These are phyloP conservation scores for Muntiacus reevesi DNA, from an alignment of 2,113 vertebrate genomes.

Conservation along the genomic window DNA sequence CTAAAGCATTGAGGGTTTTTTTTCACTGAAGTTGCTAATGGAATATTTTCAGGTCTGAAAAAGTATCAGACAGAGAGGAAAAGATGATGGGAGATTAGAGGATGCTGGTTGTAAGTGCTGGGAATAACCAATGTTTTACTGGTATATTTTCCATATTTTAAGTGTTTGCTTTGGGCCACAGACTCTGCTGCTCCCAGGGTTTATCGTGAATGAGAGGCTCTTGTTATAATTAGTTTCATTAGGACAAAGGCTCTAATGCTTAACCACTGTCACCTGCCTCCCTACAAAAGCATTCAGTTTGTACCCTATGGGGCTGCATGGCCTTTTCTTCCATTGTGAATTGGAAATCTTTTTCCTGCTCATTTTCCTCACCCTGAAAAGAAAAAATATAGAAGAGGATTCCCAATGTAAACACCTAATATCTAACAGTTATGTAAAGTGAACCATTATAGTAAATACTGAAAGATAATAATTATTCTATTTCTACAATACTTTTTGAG, in stretches of 20 bases:
- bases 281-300: constrained; percentile 66
- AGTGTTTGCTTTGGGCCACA: constrained; percentile 47
- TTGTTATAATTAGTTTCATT: constrained; percentile 70
- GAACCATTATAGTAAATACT: neutral
- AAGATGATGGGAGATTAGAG: constrained; percentile 56
- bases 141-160: constrained; percentile 58
- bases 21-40: constrained; percentile 58
- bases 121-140: constrained; percentile 27
- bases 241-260: constrained; percentile 62
- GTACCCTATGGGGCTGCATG: constrained; percentile 57
- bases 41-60: constrained; percentile 65
- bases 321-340: constrained; percentile 48
- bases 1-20: neutral
- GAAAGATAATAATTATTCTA: neutral
- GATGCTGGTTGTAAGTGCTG: constrained; percentile 36
- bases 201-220: neutral
- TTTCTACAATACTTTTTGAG: neutral
- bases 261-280: constrained; percentile 54
- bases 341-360: neutral
- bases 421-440: neutral
- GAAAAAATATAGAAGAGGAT: neutral
- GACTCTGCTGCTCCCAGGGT: constrained; percentile 38
- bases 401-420: neutral
- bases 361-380: neutral
- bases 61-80: constrained; percentile 33